Evolutionary conservation across 2,113 vertebrate genomes (phyloP).

Genomic region (Acinonyx jubatus): DNA sequence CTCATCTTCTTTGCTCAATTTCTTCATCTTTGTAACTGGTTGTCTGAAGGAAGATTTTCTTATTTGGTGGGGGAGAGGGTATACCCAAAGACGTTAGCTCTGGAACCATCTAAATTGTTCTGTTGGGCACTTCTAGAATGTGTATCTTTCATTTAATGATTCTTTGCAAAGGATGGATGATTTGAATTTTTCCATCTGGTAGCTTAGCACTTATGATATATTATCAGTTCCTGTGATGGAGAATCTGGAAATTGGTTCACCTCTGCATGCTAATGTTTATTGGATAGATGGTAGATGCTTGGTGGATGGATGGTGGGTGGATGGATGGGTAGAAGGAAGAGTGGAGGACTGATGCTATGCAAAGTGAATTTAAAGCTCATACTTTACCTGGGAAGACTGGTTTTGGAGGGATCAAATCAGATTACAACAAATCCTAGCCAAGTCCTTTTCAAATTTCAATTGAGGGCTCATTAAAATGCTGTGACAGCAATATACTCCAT

Average conservation of each 20-base stretch:
- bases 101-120: neutral
- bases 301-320: neutral
- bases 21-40: neutral
- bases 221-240: neutral
- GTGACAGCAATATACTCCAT: neutral
- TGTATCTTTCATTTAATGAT: neutral
- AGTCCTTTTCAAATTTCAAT: neutral
- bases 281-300: neutral
- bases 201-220: neutral
- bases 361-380: neutral
- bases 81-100: neutral
- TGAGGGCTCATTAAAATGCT: neutral
- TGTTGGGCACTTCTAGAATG: neutral
- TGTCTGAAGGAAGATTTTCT: neutral
- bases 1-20: neutral
- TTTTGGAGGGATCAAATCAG: constrained; percentile 13
- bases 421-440: neutral
- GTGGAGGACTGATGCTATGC: neutral
- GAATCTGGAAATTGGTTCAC: neutral
- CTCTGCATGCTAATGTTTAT: neutral
- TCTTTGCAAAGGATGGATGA: neutral
- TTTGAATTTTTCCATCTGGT: neutral
- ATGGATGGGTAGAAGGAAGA: neutral
- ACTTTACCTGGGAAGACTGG: neutral
- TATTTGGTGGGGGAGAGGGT: neutral